Conservation (phyloP, 2,113 vertebrate species). For the Pongo pygmaeus region DNA sequence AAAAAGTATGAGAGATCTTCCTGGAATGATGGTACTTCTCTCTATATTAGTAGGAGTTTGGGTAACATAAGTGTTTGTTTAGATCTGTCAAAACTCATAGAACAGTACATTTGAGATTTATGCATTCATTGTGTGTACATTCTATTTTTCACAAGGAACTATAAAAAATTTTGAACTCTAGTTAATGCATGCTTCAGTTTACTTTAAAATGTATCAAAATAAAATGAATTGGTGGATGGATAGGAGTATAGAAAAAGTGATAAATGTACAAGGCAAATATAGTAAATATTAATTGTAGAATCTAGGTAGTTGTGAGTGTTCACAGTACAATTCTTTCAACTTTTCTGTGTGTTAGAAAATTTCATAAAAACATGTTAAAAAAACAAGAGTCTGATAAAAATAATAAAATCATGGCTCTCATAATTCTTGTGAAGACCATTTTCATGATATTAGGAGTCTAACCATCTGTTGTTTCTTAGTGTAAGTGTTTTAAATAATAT, state of each 20-base stretch:
- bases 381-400: neutral
- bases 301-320: neutral
- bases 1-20: neutral
- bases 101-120: neutral
- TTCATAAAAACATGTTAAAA: neutral
- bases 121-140: neutral
- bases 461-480: neutral
- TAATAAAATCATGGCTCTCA: neutral
- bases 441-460: neutral
- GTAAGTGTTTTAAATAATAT: neutral
- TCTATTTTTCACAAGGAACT: slow-evolving; percentile 3
- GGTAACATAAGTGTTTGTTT: neutral
- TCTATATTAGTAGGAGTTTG: neutral
- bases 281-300: neutral
- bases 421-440: neutral
- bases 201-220: slow-evolving; percentile 16
- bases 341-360: neutral
- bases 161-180: neutral
- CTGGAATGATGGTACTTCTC: neutral
- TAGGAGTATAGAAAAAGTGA: neutral
- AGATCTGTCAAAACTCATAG: neutral
- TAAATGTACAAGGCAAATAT: neutral
- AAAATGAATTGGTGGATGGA: neutral
- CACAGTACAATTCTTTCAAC: neutral
- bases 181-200: neutral